phyloP scores from a whole-genome alignment of 1,140 invertebrate genomes.

The Streblospio benedicti region DNA sequence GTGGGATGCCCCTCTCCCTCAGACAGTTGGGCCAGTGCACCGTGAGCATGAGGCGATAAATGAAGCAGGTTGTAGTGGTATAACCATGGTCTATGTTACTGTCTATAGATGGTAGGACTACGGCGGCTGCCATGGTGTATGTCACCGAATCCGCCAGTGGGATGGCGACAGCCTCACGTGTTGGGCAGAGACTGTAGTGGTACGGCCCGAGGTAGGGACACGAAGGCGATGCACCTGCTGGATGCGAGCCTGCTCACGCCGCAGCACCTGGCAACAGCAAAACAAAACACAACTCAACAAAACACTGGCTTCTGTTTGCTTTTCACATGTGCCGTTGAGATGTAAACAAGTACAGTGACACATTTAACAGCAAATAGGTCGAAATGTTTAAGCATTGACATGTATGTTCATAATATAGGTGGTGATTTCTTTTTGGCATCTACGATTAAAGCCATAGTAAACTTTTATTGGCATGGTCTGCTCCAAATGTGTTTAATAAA shows the following conservation, averaged over 20 bases:
- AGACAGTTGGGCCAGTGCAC: slow-evolving; percentile 45
- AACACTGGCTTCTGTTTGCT: neutral
- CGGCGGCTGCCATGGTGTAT: too few species aligned
- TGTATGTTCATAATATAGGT: too few species aligned
- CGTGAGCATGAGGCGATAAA: slow-evolving; percentile 41
- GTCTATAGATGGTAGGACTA: too few species aligned
- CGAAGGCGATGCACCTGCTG: slow-evolving; percentile 42
- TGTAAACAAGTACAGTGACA: too few species aligned
- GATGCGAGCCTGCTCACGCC: slow-evolving; percentile 36
- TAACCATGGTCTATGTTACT: too few species aligned
- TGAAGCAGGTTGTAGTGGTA: slow-evolving; percentile 42
- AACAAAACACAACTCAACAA: neutral
- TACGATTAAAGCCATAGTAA: too few species aligned
- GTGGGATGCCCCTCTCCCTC: slow-evolving; percentile 38
- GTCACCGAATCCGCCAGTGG: slow-evolving; percentile 39
- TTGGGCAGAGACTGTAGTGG: slow-evolving; percentile 35
- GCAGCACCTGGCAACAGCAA: slow-evolving; percentile 32
- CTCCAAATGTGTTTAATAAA: too few species aligned
- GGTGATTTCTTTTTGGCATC: too few species aligned
- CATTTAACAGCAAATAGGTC: too few species aligned
- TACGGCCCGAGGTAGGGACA: slow-evolving; percentile 43
- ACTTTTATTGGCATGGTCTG: too few species aligned
- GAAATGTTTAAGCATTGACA: too few species aligned
- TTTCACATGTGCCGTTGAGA: too few species aligned
- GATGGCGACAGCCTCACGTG: slow-evolving; percentile 33